phyloP scores from a whole-genome alignment of 2,888 invertebrate species.

The Cosmia pyralina region DNA sequence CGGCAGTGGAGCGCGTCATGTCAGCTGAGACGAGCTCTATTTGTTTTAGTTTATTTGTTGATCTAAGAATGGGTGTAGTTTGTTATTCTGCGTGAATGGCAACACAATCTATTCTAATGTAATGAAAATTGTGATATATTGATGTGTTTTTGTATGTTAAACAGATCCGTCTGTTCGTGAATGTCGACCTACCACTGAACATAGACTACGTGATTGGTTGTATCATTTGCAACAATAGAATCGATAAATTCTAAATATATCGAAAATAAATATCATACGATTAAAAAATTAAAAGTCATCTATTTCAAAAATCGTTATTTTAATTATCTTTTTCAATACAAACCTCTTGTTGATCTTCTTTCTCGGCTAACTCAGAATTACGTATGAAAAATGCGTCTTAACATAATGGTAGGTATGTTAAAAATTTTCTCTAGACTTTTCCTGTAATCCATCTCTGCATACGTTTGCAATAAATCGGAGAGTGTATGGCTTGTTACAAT shows the following conservation, averaged over 20 bases:
- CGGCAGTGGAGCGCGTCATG: too few species aligned
- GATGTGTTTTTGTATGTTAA: neutral
- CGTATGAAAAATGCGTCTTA: neutral
- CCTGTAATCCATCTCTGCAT: conserved; percentile 34
- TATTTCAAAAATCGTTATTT: neutral
- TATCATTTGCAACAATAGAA: too few species aligned
- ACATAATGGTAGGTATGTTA: neutral
- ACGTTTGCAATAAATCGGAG: conserved; percentile 50
- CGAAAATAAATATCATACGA: neutral
- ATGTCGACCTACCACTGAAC: neutral
- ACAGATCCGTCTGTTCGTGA: neutral
- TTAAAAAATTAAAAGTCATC: neutral
- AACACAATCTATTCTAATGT: conserved; percentile 5
- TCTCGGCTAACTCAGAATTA: neutral
- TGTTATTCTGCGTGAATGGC: conserved; percentile 14
- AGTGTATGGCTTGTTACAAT: conserved; percentile 54
- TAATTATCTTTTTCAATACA: neutral
- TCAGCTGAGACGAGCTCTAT: neutral
- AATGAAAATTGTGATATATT: conserved; percentile 19
- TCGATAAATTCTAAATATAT: neutral
- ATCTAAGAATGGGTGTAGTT: conserved; percentile 6
- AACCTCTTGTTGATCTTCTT: neutral
- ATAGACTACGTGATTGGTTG: too few species aligned
- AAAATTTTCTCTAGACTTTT: conserved; percentile 14
- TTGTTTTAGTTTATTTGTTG: conserved; percentile 19